Base-by-base conservation (phyloP, 2,888 invertebrate genomes). In the Disparrhopalites patrizii region DNA sequence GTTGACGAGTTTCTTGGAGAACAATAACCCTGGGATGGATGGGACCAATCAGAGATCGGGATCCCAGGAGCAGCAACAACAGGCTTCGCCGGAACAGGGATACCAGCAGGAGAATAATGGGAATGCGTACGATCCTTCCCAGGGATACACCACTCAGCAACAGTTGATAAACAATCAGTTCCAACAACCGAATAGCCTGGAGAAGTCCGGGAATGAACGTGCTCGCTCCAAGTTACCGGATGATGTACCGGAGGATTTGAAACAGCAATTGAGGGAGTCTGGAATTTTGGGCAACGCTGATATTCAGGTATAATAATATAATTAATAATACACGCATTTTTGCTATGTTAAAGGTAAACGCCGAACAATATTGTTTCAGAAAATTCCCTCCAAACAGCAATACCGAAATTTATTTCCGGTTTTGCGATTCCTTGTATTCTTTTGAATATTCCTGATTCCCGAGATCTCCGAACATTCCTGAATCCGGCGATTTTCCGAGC, bases 221-320 rank as follows among this genome's bases (percentile, higher is more conserved):
- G 10, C 38, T 18, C 28, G 54, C 7, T 43, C 54, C 0, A 69
- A 71, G 33, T 76, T 93, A 50, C 93, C 93, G 13, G 91, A 91
- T 76, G 92, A 93, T 81, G 91, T 92, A 5, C 93, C 93, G 3
- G 91, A 91, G 72, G 92, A 93, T 75, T 82, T 93, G 52, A 83
- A 91, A 43, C 85, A 90, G 77, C 92, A 93, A 76, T 80, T 93
- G 4, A 80, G 92, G 52, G 87, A 89, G 56, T 92, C 92, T 0
- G 93, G 93, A 40, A 92, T 93, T 75, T 81, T 93, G 63, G 88
- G 89, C 73, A 90, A 92, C 77, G 92, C 92, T 51, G 90, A 92
- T 75, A 92, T 93, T 67, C 91, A 92, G 73, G 85, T 93, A 43
- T 4, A n/a, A n/a, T n/a, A n/a, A n/a, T n/a, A n/a, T n/a, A n/a